These are phyloP conservation scores for Natrix natrix DNA, from an alignment of 2,797 vertebrate species.

Conservation along the genomic window DNA sequence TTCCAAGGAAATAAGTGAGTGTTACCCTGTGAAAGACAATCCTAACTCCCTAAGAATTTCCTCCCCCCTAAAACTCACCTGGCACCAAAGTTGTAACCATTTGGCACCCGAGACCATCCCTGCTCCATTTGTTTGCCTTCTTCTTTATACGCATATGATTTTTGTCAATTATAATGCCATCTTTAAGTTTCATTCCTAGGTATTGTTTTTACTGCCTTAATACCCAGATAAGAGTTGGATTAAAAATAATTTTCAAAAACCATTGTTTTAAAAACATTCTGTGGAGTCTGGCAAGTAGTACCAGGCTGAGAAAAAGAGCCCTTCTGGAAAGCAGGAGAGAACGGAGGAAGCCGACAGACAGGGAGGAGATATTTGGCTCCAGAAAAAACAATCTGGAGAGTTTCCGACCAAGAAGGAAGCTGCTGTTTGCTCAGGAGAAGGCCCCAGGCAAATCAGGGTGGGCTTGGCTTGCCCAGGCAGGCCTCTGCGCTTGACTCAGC, in stretches of 20 bases:
- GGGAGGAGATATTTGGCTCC: not conserved
- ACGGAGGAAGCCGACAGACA: not conserved
- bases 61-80: not conserved
- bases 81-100: not conserved
- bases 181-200: not conserved
- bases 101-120: not conserved
- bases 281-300: not conserved
- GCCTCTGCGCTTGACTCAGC: not conserved
- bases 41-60: not conserved
- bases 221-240: not conserved
- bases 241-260: not conserved
- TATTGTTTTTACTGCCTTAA: not conserved
- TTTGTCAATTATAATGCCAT: not conserved
- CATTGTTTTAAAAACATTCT: not conserved
- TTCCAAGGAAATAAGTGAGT: not conserved
- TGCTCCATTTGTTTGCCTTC: not conserved
- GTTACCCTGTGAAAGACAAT: not conserved
- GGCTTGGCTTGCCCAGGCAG: not conserved
- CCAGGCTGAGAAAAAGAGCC: not conserved
- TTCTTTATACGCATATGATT: not conserved
- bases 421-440: not conserved
- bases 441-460: not conserved
- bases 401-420: not conserved
- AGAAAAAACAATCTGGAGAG: not conserved
- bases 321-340: not conserved